Evolutionary conservation across 2,888 invertebrate species (phyloP), one percentile per base, ranked within the genome.

Genomic region (Teleiodes luculella): DNA sequence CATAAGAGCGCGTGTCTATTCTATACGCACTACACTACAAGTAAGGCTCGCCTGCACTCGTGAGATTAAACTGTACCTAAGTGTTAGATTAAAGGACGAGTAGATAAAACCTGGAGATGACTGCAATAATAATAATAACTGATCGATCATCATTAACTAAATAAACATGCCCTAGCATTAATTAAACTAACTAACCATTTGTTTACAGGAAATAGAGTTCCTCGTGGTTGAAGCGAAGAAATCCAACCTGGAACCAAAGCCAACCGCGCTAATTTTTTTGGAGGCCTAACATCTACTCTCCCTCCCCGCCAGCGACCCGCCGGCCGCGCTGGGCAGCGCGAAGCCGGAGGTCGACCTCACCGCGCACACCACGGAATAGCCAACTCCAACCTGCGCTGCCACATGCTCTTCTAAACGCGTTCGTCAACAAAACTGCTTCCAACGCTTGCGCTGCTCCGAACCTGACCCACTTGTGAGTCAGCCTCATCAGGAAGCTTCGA

Each of bases 211-310:
- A 79, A 96, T 98, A 86, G 97, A 97, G 90, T 96, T 98, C 90
- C 92, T 97, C 76, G 97, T 98, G 67, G 94, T 96, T 64, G 96
- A 96, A 91, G 96, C 96, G 68, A 96, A 96, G 89, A 96, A 96
- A 87, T 96, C 96, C 72, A 96, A 96, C 86, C 91, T 96, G 86
- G 96, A 96, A 90, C 96, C 96, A 72, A 96, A 96, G 90, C 96
- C 96, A 66, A 96, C 96, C 73, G 96, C 96, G 66, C 91, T 96
- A 62, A 96, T 96, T 87, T 96, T 96, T 90, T 90, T 96, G 90
- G 96, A 96, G 92, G 95, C 96, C 93, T 96, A 96, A 95, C 96
- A 95, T 93, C 94, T 94, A 93, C 94, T 94, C 87, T 94, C 94
- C 94, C 94, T 94, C 94, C 94, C 94, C 93, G 93, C 94, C 93